Evolutionary conservation across 2,797 vertebrate species (phyloP).

Genomic region (Lophotriccus pileatus): DNA sequence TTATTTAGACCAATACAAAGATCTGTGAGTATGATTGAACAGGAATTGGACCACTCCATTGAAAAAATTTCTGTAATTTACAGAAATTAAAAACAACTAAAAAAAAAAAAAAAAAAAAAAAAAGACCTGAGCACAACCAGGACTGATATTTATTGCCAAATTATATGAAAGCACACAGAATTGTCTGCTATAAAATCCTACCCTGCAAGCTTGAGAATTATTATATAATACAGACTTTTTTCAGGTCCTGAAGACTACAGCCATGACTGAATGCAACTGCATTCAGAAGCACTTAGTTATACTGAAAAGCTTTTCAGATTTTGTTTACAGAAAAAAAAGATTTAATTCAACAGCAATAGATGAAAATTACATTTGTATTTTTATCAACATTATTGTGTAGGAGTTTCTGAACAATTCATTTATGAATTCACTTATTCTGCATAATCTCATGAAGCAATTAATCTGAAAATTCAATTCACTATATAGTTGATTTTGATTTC

Average conservation of each 20-base stretch:
- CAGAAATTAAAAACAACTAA: not conserved
- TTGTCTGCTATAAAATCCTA: not conserved
- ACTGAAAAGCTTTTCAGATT: not conserved
- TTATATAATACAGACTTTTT: not conserved
- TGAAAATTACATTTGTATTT: not conserved
- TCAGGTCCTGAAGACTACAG: not conserved
- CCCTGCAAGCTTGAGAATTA: not conserved
- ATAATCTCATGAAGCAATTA: not conserved
- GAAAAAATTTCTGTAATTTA: not conserved
- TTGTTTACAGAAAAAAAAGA: not conserved
- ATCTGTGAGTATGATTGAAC: not conserved
- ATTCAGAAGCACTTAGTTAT: not conserved
- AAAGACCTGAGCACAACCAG: not conserved
- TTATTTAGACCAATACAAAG: not conserved
- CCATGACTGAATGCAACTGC: not conserved
- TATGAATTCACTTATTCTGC: not conserved
- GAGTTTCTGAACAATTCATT: not conserved
- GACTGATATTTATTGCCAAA: not conserved
- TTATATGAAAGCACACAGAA: not conserved
- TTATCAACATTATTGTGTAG: not conserved
- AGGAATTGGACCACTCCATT: not conserved
- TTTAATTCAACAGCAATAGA: not conserved
- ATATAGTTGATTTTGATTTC: not conserved
- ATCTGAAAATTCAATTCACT: not conserved
- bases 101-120: accelerated